Conservation (phyloP, 2,113 vertebrate species). For the Trochalopteron elliotii region DNA sequence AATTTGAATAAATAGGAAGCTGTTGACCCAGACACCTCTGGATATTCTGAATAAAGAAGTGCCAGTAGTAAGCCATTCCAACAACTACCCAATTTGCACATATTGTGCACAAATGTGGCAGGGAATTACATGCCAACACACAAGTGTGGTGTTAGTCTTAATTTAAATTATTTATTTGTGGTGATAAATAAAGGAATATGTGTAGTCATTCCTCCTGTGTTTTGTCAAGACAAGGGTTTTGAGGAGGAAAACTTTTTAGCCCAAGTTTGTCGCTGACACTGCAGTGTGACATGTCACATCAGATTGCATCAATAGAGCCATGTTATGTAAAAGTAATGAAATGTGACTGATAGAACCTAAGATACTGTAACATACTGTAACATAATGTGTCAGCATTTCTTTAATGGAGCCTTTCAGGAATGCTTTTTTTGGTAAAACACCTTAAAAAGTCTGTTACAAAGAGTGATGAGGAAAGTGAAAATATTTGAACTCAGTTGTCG, state of each 20-base stretch:
- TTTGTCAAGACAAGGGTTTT: not conserved
- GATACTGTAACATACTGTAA: conserved; percentile 56
- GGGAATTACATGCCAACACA: not conserved
- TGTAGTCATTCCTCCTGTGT: not conserved
- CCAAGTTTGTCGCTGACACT: conserved; percentile 67
- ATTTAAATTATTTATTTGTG: not conserved
- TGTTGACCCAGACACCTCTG: conserved; percentile 62
- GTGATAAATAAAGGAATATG: not conserved
- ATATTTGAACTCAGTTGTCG: not conserved
- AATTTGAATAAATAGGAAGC: conserved; percentile 78
- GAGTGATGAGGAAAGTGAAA: not conserved
- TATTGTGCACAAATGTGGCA: not conserved
- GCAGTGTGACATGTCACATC: conserved; percentile 70
- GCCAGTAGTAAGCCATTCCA: conserved; percentile 23
- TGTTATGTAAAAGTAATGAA: conserved; percentile 73
- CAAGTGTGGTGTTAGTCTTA: not conserved
- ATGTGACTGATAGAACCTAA: conserved; percentile 72
- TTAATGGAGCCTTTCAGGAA: conserved; percentile 68
- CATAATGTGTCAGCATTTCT: conserved; percentile 68
- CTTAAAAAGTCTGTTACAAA: conserved; percentile 17
- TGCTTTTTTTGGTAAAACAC: conserved; percentile 45
- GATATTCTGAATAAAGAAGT: conserved; percentile 62
- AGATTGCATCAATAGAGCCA: conserved; percentile 65
- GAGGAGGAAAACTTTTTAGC: conserved; percentile 49
- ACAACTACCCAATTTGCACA: not conserved